Evolutionary conservation across 2,888 invertebrate species (phyloP).

Genomic region (Choristoneura rosaceana): DNA sequence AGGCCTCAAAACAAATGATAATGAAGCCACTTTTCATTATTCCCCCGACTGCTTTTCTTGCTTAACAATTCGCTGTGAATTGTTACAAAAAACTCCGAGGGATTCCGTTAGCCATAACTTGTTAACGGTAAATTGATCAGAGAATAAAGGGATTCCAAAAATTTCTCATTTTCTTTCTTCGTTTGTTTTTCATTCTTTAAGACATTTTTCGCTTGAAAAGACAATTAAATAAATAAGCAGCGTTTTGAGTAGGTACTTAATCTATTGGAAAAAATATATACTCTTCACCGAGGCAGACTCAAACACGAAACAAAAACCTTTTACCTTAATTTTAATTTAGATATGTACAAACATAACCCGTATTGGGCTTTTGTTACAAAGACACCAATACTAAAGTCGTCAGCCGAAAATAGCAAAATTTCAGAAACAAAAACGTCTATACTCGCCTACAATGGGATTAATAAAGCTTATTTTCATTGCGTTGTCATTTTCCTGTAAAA

Average conservation of each 20-base stretch:
- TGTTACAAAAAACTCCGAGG: conserved; percentile 22
- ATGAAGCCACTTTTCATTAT: conserved; percentile 7
- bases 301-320: neutral
- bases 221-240: conserved; percentile 3
- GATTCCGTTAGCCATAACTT: conserved; percentile 50
- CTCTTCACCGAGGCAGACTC: neutral
- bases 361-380: neutral
- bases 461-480: conserved; percentile 8
- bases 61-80: conserved; percentile 9
- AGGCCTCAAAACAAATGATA: conserved; percentile 21
- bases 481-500: conserved; percentile 8
- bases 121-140: conserved; percentile 53
- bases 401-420: neutral
- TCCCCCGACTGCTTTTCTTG: neutral
- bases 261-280: neutral
- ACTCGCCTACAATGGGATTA: neutral
- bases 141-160: conserved; percentile 50
- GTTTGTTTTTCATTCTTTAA: conserved; percentile 44
- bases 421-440: neutral
- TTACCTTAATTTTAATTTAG: neutral
- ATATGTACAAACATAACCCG: neutral
- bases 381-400: neutral
- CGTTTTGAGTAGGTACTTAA: neutral
- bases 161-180: conserved; percentile 46
- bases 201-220: conserved; percentile 6